Evolutionary conservation across 2,888 invertebrate species (phyloP), one percentile per base, ranked within the genome.

Genomic region (Plagodis pulveraria): DNA sequence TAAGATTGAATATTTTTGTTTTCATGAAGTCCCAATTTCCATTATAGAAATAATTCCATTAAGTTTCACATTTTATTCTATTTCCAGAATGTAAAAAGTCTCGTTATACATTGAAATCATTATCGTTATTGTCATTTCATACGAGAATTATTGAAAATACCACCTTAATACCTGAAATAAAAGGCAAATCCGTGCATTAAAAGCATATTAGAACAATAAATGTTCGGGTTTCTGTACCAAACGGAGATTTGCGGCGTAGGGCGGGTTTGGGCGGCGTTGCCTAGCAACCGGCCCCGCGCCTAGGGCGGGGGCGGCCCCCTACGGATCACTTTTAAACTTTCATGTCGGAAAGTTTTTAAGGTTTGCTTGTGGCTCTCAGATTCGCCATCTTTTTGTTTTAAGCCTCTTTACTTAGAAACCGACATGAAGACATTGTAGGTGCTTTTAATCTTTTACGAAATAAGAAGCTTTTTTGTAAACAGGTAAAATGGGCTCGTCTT

Each of bases 251-350:
- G 87, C 80, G 85, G 87, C 79, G 84, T 76, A 75, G 83, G 83
- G 81, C 76, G 84, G 84, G 79, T 74, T 73, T 74, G 86, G 84
- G 84, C 72, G 86, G 84, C 81, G 88, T 90, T 86, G 87, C 89
- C 76, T 79, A 72, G 90, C 89, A 89, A 90, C 91, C 77, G 67
- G 67, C 74, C 65, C 65, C 70, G 56, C 65, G 62, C 43, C 33
- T 22, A 36, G 73, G 65, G 55, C 65, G 70, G 61, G 51, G 70
- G 72, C 67, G 62, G 69, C 79, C 76, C 74, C 77, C 77, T 40
- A 74, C 80, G 80, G 86, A 90, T 89, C 91, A 91, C 91, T 92
- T 92, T 92, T 92, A 91, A 92, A 92, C 91, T 92, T 92, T 91
- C 90, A 91, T 91, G 90, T 89, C 87, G 87, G 83, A 87, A 91